Conservation (phyloP, 2,113 vertebrate species). For the Podarcis raffonei region DNA sequence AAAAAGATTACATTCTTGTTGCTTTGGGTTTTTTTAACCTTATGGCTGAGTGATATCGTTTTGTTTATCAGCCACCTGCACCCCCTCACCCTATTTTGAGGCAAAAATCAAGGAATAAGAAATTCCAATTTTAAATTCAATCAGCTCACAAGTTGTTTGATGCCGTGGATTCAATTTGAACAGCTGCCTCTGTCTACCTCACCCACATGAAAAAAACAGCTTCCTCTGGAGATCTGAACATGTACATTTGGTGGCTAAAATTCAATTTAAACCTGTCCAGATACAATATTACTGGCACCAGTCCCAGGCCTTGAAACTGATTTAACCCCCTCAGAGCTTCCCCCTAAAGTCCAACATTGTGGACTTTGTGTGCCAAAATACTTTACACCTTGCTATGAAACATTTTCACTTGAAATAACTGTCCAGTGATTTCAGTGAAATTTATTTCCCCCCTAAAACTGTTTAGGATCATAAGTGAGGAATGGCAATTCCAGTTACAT, state of each 20-base stretch:
- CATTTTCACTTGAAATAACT: conserved; percentile 13
- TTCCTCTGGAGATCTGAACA: conserved; percentile 66
- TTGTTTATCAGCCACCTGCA: conserved; percentile 72
- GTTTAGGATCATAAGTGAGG: not conserved
- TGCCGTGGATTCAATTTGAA: conserved; percentile 72
- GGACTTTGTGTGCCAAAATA: conserved; percentile 41
- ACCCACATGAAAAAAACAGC: conserved; percentile 34
- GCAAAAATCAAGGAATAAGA: conserved; percentile 69
- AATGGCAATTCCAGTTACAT: not conserved
- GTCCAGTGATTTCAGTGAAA: conserved; percentile 5
- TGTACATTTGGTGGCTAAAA: conserved; percentile 69
- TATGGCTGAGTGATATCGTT: conserved; percentile 67
- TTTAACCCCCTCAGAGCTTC: conserved; percentile 62
- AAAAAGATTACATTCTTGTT: conserved; percentile 58
- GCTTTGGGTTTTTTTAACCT: conserved; percentile 62
- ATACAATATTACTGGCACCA: conserved; percentile 63
- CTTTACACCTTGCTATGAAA: conserved; percentile 37
- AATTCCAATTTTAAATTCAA: conserved; percentile 78
- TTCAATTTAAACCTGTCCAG: conserved; percentile 69
- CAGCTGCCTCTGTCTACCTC: conserved; percentile 63
- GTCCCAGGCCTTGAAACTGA: conserved; percentile 45
- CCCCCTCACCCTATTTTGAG: conserved; percentile 60
- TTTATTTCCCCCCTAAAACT: not conserved
- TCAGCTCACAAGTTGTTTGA: conserved; percentile 67
- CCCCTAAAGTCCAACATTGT: conserved; percentile 41